Conservation (phyloP, 2,797 vertebrate genomes). For the Apogon talboti region DNA sequence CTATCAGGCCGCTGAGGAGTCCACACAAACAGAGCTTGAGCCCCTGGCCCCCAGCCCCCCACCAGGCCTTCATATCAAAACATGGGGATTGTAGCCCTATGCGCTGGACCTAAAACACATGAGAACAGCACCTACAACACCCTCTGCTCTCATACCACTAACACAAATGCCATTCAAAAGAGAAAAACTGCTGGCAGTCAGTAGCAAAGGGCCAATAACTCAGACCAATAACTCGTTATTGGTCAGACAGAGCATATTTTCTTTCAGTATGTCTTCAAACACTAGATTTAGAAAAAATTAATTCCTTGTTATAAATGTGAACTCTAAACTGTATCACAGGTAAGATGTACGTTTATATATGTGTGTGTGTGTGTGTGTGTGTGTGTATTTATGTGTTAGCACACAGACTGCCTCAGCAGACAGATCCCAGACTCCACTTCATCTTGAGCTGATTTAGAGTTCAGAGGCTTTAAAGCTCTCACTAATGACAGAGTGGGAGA, state of each 20-base stretch:
- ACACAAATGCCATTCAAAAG: conserved; percentile 29
- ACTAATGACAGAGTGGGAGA: conserved; percentile 79
- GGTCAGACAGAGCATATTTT: conserved; percentile 9
- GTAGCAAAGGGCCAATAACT: not conserved
- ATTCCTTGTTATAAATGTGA: conserved; percentile 32
- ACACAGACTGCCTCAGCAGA: conserved; percentile 53
- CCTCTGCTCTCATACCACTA: conserved; percentile 12
- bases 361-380: conserved; percentile 23
- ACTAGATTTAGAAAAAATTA: conserved; percentile 11
- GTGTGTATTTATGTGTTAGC: conserved; percentile 43
- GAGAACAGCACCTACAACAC: conserved; percentile 39
- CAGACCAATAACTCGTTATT: conserved; percentile 18
- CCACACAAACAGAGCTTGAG: conserved; percentile 85
- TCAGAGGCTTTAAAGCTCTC: conserved; percentile 76
- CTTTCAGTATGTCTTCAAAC: conserved; percentile 7
- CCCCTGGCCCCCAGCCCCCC: conserved; percentile 72
- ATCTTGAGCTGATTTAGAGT: conserved; percentile 81
- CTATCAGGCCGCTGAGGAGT: conserved; percentile 85
- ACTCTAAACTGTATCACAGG: conserved; percentile 41
- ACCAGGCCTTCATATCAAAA: conserved; percentile 88
- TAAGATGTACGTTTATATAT: conserved; percentile 48
- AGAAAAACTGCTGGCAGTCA: conserved; percentile 24
- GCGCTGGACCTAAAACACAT: conserved; percentile 60
- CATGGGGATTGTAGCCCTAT: conserved; percentile 83
- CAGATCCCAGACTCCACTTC: conserved; percentile 73